A percentile compares a stretch with the other conserved stretches of the same genome.
Conservation (phyloP, 2,797 vertebrate species). For the Eutrigla gurnardus region DNA sequence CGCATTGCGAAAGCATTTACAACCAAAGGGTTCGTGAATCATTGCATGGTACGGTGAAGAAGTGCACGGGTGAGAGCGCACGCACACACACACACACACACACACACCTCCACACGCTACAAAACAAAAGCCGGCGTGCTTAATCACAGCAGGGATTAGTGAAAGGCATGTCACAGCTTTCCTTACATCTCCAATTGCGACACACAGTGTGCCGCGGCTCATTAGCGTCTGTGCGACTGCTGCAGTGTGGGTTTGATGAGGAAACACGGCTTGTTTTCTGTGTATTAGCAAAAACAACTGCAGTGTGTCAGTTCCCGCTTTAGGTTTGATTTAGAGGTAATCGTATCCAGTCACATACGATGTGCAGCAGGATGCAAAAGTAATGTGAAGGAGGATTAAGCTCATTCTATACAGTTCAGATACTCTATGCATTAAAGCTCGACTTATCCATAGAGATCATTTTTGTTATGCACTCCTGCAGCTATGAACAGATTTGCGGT, state of each 20-base stretch:
- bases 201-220: slow-evolving; percentile 18
- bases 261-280: slow-evolving; percentile 22
- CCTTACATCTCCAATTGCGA: slow-evolving; percentile 1
- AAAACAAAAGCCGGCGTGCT: slow-evolving; percentile 24
- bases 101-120: neutral
- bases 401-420: slow-evolving; percentile 3
- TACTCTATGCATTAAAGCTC: slow-evolving; percentile 5
- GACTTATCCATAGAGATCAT: slow-evolving; percentile 26
- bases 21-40: slow-evolving; percentile 7
- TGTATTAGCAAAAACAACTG: slow-evolving; percentile 18
- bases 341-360: slow-evolving; percentile 6
- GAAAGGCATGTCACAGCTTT: slow-evolving; percentile 16
- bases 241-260: slow-evolving; percentile 28
- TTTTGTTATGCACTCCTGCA: slow-evolving; percentile 18
- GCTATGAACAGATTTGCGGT: slow-evolving; percentile 2
- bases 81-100: neutral
- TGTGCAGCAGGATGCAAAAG: slow-evolving; percentile 22
- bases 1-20: slow-evolving; percentile 5
- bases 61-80: neutral
- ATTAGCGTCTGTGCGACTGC: slow-evolving; percentile 28
- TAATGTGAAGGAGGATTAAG: slow-evolving; percentile 20
- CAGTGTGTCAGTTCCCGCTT: neutral
- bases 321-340: slow-evolving; percentile 8
- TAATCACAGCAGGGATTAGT: slow-evolving; percentile 38
- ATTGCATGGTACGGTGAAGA: slow-evolving; percentile 6